Evolutionary conservation across 2,113 vertebrate species (phyloP).

Genomic region (Artemisiospiza belli): DNA sequence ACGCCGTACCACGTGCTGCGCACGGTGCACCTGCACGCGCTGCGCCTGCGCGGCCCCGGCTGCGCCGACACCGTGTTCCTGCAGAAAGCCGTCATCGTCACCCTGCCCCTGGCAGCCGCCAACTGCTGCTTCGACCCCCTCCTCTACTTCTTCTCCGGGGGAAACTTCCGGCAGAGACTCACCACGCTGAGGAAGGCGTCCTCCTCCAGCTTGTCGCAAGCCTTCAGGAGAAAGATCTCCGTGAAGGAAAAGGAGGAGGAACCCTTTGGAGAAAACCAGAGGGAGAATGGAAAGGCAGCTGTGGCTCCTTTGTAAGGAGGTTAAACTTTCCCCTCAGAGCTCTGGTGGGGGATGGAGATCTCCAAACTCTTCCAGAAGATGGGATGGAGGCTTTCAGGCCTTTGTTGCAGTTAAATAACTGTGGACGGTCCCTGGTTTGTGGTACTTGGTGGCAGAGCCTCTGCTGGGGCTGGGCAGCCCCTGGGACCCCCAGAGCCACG

Average conservation of each 20-base stretch:
- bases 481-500: neutral
- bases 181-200: conserved; percentile 83
- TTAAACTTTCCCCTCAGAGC: neutral
- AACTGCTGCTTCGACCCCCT: conserved; percentile 96
- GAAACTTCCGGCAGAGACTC: conserved; percentile 86
- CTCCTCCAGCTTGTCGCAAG: conserved; percentile 64
- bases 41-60: conserved; percentile 21
- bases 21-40: conserved; percentile 81
- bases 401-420: accelerated
- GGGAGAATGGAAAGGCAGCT: neutral
- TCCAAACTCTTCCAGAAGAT: neutral
- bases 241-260: conserved; percentile 67
- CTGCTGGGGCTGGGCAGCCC: neutral
- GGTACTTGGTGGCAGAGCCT: neutral
- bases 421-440: neutral
- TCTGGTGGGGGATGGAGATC: neutral
- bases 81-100: conserved; percentile 92
- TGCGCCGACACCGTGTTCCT: conserved; percentile 77
- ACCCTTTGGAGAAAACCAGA: conserved; percentile 16
- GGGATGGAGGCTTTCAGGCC: neutral
- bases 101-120: conserved; percentile 87
- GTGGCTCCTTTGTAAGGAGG: neutral
- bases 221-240: conserved; percentile 67
- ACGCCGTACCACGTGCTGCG: conserved; percentile 93
- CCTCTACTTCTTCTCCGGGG: conserved; percentile 94